Evolutionary conservation across 2,888 invertebrate genomes (phyloP).

Genomic region (Gonocerus acuteangulatus): DNA sequence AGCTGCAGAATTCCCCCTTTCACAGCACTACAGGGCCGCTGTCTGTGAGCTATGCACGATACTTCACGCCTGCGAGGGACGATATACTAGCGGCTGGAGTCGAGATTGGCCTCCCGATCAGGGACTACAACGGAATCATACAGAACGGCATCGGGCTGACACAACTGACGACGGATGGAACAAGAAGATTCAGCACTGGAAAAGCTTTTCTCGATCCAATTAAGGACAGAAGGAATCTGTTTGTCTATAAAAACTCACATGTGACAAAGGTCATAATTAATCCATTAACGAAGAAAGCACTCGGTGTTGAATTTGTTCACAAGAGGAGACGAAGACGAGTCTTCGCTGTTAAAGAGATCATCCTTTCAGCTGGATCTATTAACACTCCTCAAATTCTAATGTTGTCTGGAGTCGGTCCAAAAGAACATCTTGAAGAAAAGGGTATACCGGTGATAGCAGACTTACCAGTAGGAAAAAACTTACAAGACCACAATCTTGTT

Average conservation of each 20-base stretch:
- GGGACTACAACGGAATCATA: constrained; percentile 78
- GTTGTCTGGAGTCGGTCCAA: constrained; percentile 46
- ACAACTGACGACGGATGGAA: constrained; percentile 60
- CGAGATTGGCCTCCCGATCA: constrained; percentile 74
- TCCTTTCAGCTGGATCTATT: constrained; percentile 48
- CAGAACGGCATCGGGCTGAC: constrained; percentile 85
- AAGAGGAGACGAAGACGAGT: constrained; percentile 45
- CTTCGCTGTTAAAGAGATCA: constrained; percentile 46
- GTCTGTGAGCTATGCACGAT: constrained; percentile 12
- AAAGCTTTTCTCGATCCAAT: constrained; percentile 80
- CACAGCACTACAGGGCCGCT: constrained; percentile 11
- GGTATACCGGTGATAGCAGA: constrained; percentile 42
- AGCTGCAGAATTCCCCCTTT: constrained; percentile 41
- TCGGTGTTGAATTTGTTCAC: constrained; percentile 68
- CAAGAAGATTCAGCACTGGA: constrained; percentile 66
- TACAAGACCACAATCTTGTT: constrained; percentile 41
- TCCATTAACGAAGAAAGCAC: constrained; percentile 61
- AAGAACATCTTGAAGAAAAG: constrained; percentile 33
- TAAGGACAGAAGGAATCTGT: constrained; percentile 67
- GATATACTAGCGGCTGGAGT: constrained; percentile 59
- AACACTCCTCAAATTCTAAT: constrained; percentile 49
- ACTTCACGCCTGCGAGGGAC: constrained; percentile 4
- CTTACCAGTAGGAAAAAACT: constrained; percentile 43
- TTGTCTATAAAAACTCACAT: constrained; percentile 73
- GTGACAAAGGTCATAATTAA: constrained; percentile 48